These are phyloP conservation scores for Rhogogaster chlorosoma DNA, from an alignment of 2,888 invertebrate genomes.

Conservation along the genomic window DNA sequence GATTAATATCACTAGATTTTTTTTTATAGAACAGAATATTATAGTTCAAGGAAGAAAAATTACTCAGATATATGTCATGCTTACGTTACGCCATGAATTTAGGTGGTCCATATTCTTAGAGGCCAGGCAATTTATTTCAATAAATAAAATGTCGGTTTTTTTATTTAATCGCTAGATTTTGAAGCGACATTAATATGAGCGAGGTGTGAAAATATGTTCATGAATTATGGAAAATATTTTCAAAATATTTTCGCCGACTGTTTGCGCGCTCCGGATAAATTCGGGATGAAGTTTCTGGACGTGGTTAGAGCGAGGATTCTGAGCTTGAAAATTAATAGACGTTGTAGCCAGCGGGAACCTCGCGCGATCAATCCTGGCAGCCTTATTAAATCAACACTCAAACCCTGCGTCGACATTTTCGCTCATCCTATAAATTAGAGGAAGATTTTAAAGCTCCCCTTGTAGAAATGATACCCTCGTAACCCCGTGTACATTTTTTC, in stretches of 20 bases:
- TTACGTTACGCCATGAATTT: neutral
- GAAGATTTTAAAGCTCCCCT: neutral
- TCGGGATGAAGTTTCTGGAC: neutral
- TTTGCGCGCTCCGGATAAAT: neutral
- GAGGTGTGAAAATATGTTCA: neutral
- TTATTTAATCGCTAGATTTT: neutral
- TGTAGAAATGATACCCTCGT: neutral
- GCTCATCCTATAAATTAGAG: slow-evolving; percentile 17
- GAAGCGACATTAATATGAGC: neutral
- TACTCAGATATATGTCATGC: neutral
- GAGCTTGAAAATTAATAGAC: slow-evolving; percentile 37
- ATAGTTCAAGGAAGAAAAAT: neutral
- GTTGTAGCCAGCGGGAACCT: slow-evolving; percentile 26
- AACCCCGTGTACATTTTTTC: neutral
- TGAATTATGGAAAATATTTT: neutral
- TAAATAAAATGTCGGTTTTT: neutral
- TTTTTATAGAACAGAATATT: neutral
- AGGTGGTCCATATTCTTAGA: neutral
- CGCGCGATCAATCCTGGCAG: slow-evolving; percentile 27
- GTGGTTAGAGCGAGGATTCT: neutral
- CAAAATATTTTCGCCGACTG: neutral
- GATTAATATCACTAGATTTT: slow-evolving; percentile 11
- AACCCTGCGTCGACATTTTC: slow-evolving; percentile 26
- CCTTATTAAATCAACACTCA: slow-evolving; percentile 33
- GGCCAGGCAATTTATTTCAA: neutral